Evolutionary conservation across 1,140 invertebrate species (phyloP).

Genomic region (Scaptomyza hsui): DNA sequence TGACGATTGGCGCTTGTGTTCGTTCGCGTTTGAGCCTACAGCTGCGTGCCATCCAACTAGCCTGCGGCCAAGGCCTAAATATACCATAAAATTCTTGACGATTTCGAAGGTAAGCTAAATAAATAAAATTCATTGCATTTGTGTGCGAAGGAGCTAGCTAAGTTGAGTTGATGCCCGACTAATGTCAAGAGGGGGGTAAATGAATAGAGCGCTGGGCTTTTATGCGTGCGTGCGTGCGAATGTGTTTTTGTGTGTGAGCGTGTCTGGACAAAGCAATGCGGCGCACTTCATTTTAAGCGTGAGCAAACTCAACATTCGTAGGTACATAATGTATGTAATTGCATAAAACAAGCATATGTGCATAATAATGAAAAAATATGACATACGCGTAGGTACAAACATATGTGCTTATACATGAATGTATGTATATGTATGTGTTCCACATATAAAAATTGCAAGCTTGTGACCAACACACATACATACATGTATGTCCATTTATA

Average conservation of each 20-base stretch:
- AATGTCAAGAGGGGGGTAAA: conserved; percentile 9
- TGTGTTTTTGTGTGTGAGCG: conserved; percentile 14
- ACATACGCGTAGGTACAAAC: not conserved
- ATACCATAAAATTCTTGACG: conserved; percentile 9
- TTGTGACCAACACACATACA: conserved; percentile 36
- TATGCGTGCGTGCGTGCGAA: conserved; percentile 46
- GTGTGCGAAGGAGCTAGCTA: conserved; percentile 1
- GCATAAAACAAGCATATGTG: conserved; percentile 17
- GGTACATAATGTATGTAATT: conserved; percentile 20
- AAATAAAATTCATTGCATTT: conserved; percentile 20
- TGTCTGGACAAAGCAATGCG: conserved; percentile 36
- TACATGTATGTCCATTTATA: not conserved
- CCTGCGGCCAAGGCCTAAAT: conserved; percentile 14
- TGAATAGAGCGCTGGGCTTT: conserved; percentile 20
- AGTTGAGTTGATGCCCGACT: conserved; percentile 13
- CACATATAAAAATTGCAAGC: conserved; percentile 34
- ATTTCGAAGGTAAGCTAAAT: conserved; percentile 23
- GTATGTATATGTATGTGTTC: conserved; percentile 9
- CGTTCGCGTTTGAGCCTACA: conserved; percentile 20
- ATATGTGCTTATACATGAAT: conserved; percentile 2
- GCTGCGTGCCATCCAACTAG: conserved; percentile 36
- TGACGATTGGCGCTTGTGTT: conserved; percentile 37
- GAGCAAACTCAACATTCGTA: conserved; percentile 7
- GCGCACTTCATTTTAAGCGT: conserved; percentile 40
- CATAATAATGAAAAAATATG: conserved; percentile 1